phyloP scores from a whole-genome alignment of 2,797 vertebrate genomes.

The Lithobates sylvaticus region DNA sequence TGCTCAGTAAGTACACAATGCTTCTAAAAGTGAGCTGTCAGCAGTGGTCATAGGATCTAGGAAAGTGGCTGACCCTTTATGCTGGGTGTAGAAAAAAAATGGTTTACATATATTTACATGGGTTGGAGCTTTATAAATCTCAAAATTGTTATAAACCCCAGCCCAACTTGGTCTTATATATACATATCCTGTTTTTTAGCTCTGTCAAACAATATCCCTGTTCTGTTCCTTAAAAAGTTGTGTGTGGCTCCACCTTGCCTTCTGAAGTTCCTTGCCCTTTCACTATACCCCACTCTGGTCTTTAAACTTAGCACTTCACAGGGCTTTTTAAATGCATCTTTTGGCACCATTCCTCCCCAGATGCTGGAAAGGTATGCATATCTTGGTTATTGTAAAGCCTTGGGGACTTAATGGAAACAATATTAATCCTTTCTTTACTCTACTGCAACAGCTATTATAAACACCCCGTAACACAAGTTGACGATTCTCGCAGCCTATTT shows the following conservation, averaged over 20 bases:
- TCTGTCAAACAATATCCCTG: not conserved
- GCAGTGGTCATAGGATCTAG: no score
- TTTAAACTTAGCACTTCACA: constrained; percentile 33
- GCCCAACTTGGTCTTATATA: not conserved
- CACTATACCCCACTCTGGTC: not conserved
- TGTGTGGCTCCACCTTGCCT: not conserved
- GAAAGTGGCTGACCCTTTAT: no score
- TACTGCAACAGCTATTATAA: constrained; percentile 55
- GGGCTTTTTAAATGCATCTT: constrained; percentile 34
- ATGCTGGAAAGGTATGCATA: constrained; percentile 56
- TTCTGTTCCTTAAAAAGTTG: not conserved
- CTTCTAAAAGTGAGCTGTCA: no score
- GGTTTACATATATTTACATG: no score
- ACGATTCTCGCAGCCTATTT: constrained; percentile 51
- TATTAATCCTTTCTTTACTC: constrained; percentile 59
- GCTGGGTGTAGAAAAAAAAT: no score
- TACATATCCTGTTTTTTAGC: not conserved
- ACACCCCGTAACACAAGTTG: constrained; percentile 54
- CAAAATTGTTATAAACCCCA: no score
- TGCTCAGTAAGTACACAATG: no score
- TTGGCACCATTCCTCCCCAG: constrained; percentile 51
- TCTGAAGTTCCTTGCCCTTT: not conserved
- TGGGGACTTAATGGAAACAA: constrained; percentile 56
- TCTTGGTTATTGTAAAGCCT: constrained; percentile 54
- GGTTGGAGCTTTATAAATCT: no score